These are phyloP conservation scores for Ptychodera flava DNA, from an alignment of 35 echinoderm and acorn worm genomes.

Conservation along the genomic window DNA sequence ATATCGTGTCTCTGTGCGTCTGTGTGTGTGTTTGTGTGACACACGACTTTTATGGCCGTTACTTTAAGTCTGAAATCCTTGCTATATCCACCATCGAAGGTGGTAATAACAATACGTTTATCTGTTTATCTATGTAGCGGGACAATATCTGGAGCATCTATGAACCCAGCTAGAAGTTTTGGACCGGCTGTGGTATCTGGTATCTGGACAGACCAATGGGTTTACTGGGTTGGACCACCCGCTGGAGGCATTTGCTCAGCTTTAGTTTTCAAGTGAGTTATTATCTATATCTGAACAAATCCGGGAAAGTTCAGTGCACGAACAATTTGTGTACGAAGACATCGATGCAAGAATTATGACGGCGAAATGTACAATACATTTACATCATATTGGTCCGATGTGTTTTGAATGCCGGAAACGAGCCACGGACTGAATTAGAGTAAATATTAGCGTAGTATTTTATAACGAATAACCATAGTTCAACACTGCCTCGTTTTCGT, in stretches of 20 bases:
- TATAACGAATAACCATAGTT: no score
- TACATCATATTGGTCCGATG: background rate
- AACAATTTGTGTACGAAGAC: background rate
- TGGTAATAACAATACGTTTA: background rate
- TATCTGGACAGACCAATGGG: slow-evolving; percentile 87
- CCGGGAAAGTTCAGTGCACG: background rate
- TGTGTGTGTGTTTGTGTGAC: background rate
- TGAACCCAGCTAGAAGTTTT: slow-evolving; percentile 97
- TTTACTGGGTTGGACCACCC: slow-evolving; percentile 91
- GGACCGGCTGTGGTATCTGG: slow-evolving; percentile 82
- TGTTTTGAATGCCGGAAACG: background rate
- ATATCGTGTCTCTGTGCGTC: background rate
- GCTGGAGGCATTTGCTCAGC: slow-evolving; percentile 69
- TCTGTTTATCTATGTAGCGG: background rate
- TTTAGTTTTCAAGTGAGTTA: slow-evolving; percentile 81
- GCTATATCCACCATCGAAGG: background rate
- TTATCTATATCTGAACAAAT: no score
- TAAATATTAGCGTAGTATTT: no score
- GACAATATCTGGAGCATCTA: slow-evolving; percentile 55
- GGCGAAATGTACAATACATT: background rate
- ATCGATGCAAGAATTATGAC: background rate
- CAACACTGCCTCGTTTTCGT: no score
- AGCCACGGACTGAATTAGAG: background rate
- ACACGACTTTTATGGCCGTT: background rate
- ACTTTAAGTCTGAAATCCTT: background rate